Evolutionary conservation across 2,888 invertebrate species (phyloP).

Genomic region (Adela reaumurella): DNA sequence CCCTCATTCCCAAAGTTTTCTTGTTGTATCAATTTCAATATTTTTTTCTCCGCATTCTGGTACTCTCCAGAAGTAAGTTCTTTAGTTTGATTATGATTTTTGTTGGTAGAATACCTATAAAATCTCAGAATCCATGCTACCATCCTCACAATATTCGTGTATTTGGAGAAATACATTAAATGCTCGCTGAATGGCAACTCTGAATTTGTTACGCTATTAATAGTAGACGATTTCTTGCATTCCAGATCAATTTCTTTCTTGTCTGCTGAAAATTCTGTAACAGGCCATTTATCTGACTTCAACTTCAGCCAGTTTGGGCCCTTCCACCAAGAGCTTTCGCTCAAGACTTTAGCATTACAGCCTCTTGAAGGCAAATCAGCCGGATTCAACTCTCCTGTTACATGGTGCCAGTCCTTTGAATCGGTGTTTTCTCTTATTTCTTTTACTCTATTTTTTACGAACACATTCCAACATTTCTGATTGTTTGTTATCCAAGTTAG

Average conservation of each 20-base stretch:
- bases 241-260: background rate
- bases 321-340: conserved; percentile 4
- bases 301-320: conserved; percentile 3
- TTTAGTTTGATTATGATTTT: background rate
- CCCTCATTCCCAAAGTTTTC: background rate
- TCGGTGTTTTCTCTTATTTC: conserved; percentile 3
- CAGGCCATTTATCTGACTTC: background rate
- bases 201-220: background rate
- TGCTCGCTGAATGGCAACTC: background rate
- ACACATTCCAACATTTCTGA: conserved; percentile 3
- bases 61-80: background rate
- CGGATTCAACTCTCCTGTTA: conserved; percentile 4
- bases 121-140: conserved; percentile 3
- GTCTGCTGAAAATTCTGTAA: background rate
- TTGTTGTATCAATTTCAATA: conserved; percentile 1
- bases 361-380: conserved; percentile 6
- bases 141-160: conserved; percentile 4
- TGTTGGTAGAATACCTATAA: no score
- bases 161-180: conserved; percentile 4
- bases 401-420: conserved; percentile 3
- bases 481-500: conserved; percentile 2
- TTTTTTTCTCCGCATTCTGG: conserved; percentile 1
- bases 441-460: conserved; percentile 5
- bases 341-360: conserved; percentile 1
- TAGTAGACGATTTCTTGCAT: no score